Conservation (phyloP, 2,113 vertebrate species). For the Choloepus hoffmanni region DNA sequence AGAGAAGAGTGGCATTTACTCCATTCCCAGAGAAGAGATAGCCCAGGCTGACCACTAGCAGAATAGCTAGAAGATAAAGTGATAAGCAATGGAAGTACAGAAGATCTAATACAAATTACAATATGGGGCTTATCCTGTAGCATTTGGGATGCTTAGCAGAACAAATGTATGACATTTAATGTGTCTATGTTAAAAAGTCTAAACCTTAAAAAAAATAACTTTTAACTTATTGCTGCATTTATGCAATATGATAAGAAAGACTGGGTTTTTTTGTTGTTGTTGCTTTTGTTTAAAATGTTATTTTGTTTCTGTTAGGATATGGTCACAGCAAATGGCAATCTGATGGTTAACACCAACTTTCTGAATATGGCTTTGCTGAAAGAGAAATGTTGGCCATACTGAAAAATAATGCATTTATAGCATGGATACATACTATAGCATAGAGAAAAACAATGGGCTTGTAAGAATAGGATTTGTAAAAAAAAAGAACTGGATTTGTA, state of each 20-base stretch:
- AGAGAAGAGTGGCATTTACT: neutral
- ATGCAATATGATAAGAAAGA: conserved; percentile 2
- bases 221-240: conserved; percentile 63
- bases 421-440: neutral
- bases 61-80: conserved; percentile 34
- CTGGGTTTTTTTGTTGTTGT: neutral
- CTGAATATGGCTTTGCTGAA: conserved; percentile 46
- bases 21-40: neutral
- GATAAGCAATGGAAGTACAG: conserved; percentile 49
- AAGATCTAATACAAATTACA: conserved; percentile 63
- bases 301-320: conserved; percentile 49
- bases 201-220: conserved; percentile 72
- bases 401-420: neutral
- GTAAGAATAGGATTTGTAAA: neutral
- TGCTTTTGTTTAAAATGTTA: conserved; percentile 40
- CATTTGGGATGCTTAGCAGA: conserved; percentile 82
- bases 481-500: neutral
- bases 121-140: conserved; percentile 77
- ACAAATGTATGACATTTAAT: conserved; percentile 82
- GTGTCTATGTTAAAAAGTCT: conserved; percentile 79
- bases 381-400: conserved; percentile 31
- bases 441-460: neutral
- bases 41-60: conserved; percentile 11
- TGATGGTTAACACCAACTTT: conserved; percentile 47
- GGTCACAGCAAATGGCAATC: conserved; percentile 52